Base-by-base conservation (phyloP, 2,888 invertebrate genomes). In the Sericinus montela region DNA sequence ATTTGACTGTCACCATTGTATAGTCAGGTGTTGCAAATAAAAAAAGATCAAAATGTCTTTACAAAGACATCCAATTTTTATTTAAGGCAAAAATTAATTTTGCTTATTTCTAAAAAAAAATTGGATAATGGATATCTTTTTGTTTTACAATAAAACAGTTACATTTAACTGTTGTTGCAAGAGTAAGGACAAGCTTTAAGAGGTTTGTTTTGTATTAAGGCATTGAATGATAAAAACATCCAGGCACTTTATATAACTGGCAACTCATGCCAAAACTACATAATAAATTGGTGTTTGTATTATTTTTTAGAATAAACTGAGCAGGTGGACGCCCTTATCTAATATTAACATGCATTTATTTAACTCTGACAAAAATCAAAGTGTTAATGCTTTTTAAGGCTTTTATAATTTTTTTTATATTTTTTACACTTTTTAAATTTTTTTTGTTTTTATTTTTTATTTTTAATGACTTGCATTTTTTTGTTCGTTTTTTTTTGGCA, bases 371-470 rank as follows among this genome's bases (percentile, higher is more conserved):
- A 55, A 57, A 19, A 55, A 56, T 59, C 60, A 60, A 58, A 54
- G 53, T 58, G 60, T 56, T 54, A 19, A 54, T 55, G 48, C 43
- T 54, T 56, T 55, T 53, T 56, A 10, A 38, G 28, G 16, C 8
- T 41, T 38, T 48, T 43, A 30, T 37, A 11, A 59, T 53, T 53
- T 23, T 51, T 49, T 45, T 45, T 45, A 51, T 52, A 65, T 52
- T 60, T 57, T 65, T 65, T 60, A 58, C 52, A 50, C 53, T 56
- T 72, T 74, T 77, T 76, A 80, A 67, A 60, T 71, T 75, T 73
- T 65, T 63, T 46, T 56, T 47, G 16, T 49, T 25, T 25, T 25
- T 5, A 7, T 7, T 25, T 38, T 61, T 54, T 56, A 60, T 59
- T 62, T 67, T 64, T 65, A 59, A 59, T 53, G 60, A 68, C 73